Evolutionary conservation across 2,888 invertebrate species (phyloP).

Genomic region (Osmoderma eremita): DNA sequence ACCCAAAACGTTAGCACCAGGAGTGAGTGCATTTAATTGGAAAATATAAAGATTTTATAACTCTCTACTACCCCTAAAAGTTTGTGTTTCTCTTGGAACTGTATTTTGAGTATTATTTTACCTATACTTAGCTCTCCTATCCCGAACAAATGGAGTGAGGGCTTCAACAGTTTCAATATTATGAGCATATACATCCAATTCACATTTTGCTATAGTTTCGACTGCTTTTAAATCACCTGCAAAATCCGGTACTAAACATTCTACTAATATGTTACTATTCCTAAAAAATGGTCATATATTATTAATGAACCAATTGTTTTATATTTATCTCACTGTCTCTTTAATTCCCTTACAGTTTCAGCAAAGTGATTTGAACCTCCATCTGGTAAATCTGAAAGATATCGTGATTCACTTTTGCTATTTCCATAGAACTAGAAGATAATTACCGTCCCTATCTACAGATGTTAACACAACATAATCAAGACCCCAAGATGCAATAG

Average conservation of each 20-base stretch:
- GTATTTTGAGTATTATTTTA: conserved; percentile 53
- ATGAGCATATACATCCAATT: conserved; percentile 97
- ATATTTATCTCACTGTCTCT: conserved; percentile 70
- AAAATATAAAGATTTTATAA: no score
- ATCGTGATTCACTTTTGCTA: not conserved
- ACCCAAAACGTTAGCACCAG: no score
- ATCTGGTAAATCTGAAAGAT: conserved; percentile 83
- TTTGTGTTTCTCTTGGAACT: no score
- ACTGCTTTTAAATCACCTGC: conserved; percentile 82
- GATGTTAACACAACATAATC: conserved; percentile 98
- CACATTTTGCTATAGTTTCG: conserved; percentile 78
- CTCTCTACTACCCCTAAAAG: no score
- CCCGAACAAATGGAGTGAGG: conserved; percentile 91
- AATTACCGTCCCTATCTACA: conserved; percentile 93
- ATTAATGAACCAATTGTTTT: conserved; percentile 24
- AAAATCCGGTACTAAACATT: conserved; percentile 97
- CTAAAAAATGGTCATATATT: conserved; percentile 59
- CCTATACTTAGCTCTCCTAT: conserved; percentile 89
- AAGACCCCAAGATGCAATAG: conserved; percentile 93
- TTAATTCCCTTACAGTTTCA: conserved; percentile 88
- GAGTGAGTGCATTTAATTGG: no score
- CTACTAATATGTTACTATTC: conserved; percentile 88
- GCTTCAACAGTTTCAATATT: conserved; percentile 97
- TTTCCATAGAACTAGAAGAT: conserved; percentile 26
- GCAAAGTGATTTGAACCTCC: conserved; percentile 96